Base-by-base conservation (phyloP, 1,140 invertebrate genomes). In the Charaxes varanes region DNA sequence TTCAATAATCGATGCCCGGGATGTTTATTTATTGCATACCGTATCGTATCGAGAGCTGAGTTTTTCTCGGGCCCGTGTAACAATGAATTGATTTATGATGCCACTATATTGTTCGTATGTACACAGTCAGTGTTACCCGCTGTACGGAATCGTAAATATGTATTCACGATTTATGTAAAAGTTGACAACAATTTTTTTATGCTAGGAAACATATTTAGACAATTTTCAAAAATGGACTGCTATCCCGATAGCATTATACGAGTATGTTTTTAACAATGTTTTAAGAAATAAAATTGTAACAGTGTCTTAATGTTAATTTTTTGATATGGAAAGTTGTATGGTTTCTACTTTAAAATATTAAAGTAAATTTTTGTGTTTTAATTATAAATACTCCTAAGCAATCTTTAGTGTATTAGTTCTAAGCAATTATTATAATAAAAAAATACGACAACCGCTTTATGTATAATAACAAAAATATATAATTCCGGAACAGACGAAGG, bases 21-120 rank as follows among this genome's bases (percentile, higher is more conserved):
- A 61, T 80, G 65, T 80, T 71, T 80, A 73, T 76, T 70, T 78
- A 78, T 78, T 69, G 66, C 56, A 56, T 61, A 55, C 54, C 19
- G 47, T 57, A 65, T 73, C 19, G 47, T 57, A 65, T 73, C 56
- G 58, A 59, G 45, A 62, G 66, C 43, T 60, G 37, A 43, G 37
- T 73, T 72, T 72, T 64, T 64, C 62, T 62, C 48, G 41, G 50
- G 53, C n/a, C n/a, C n/a, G n/a, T 57, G 57, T 66, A 74, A 76
- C 69, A 73, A 71, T 77, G 50, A 28, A 26, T 33, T 69, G 70
- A 76, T 76, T 76, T 76, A 73, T 80, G 23, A 36, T 37, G 15
- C 18, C 18, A 31, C n/a, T n/a, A n/a, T n/a, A n/a, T n/a, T n/a
- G n/a, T n/a, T n/a, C n/a, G n/a, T n/a, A n/a, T n/a, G n/a, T n/a